Percentiles rank a stretch among this genome's conserved stretches.
phyloP scores from a whole-genome alignment of 2,888 invertebrate species.

The Thalpophila matura region DNA sequence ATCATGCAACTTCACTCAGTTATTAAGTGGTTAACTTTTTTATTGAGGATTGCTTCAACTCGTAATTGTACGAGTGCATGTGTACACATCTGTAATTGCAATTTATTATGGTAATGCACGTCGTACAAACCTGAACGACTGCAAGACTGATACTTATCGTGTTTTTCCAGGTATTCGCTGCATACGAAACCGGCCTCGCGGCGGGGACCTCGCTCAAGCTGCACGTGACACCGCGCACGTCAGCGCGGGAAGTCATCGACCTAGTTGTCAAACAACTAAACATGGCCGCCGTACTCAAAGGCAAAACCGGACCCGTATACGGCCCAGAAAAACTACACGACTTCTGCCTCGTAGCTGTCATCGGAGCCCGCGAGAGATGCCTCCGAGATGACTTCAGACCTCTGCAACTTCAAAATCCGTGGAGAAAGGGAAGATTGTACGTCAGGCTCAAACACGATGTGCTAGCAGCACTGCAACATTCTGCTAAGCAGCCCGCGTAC shows the following conservation, averaged over 20 bases:
- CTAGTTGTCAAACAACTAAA: constrained; percentile 98
- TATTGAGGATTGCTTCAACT: not conserved
- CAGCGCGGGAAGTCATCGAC: constrained; percentile 98
- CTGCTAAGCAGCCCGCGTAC: constrained; percentile 94
- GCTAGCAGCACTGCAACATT: constrained; percentile 96
- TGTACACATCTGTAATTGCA: not conserved
- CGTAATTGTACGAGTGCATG: not conserved
- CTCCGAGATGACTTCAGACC: constrained; percentile 98
- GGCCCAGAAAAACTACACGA: constrained; percentile 95
- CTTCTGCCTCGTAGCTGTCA: constrained; percentile 98
- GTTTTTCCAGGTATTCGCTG: constrained; percentile 95
- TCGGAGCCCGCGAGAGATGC: constrained; percentile 98
- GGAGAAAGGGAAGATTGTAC: constrained; percentile 98
- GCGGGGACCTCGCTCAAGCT: constrained; percentile 98
- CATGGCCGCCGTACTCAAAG: constrained; percentile 96
- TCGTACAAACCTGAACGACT: constrained; percentile 20
- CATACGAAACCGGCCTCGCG: constrained; percentile 98
- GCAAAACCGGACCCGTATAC: constrained; percentile 96
- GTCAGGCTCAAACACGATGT: constrained; percentile 98
- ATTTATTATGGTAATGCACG: constrained; percentile 7
- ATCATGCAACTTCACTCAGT: not conserved
- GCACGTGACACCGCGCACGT: constrained; percentile 97
- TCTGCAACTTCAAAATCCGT: constrained; percentile 97
- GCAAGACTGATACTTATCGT: constrained; percentile 24
- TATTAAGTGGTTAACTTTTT: constrained; percentile 4